Percentiles rank a stretch among this genome's conserved stretches.
Evolutionary conservation across 2,797 vertebrate species (phyloP).

Genomic region (Microcaecilia unicolor): DNA sequence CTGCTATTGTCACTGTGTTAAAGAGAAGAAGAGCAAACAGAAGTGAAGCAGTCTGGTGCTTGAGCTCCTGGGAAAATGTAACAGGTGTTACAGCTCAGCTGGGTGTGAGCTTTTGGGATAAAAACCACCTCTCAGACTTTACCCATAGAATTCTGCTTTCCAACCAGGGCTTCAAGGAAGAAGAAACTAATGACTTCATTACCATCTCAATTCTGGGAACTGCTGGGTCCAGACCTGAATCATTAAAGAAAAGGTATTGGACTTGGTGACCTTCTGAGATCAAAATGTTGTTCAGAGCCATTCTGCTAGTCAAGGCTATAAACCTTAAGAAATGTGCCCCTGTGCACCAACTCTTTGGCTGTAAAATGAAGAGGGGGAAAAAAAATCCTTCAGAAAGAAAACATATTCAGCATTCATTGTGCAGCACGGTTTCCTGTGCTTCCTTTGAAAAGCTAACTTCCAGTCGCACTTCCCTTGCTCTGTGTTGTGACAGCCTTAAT

Average conservation of each 20-base stretch:
- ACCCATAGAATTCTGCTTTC: conserved; percentile 59
- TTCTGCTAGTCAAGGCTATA: conserved; percentile 55
- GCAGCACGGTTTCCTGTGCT: conserved; percentile 18
- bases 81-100: conserved; percentile 76
- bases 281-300: conserved; percentile 61
- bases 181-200: conserved; percentile 75
- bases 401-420: conserved; percentile 26
- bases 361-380: conserved; percentile 22
- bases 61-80: conserved; percentile 74
- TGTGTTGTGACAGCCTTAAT: conserved; percentile 30
- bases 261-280: conserved; percentile 62
- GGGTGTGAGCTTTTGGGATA: conserved; percentile 58
- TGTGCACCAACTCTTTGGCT: conserved; percentile 21
- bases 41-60: conserved; percentile 58
- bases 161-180: conserved; percentile 63
- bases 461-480: conserved; percentile 20
- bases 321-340: conserved; percentile 48
- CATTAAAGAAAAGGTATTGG: conserved; percentile 64
- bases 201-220: conserved; percentile 75
- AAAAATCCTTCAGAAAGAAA: neutral
- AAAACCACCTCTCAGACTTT: conserved; percentile 49
- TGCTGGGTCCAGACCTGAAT: conserved; percentile 58
- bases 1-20: conserved; percentile 51
- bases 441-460: conserved; percentile 26
- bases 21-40: conserved; percentile 60